Evolutionary conservation across 2,797 vertebrate species (phyloP).

Genomic region (Champsocephalus esox): DNA sequence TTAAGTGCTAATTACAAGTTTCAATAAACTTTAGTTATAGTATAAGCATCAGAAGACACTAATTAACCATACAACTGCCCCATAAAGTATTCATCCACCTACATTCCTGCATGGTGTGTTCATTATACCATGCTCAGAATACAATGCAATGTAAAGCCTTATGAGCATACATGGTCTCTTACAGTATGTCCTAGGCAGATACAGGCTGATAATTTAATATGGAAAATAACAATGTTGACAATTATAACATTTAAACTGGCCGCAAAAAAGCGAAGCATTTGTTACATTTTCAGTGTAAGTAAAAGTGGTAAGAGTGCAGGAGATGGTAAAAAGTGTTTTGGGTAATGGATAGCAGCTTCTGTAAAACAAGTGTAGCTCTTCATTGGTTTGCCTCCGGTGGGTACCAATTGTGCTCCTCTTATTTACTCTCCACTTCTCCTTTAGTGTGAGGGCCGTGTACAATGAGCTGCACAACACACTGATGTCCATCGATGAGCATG

Average conservation of each 20-base stretch:
- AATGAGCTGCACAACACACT: conserved; percentile 87
- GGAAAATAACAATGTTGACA: not conserved
- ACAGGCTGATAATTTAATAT: not conserved
- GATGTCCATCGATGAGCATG: conserved; percentile 86
- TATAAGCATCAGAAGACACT: not conserved
- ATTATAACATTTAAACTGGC: not conserved
- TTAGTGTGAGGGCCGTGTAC: conserved; percentile 85
- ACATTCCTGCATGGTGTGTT: not conserved
- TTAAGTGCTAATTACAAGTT: conserved; percentile 14
- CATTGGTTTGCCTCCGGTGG: not conserved
- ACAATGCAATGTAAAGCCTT: not conserved
- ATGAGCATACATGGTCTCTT: not conserved
- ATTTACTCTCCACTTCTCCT: not conserved
- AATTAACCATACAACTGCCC: not conserved
- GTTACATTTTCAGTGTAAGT: not conserved
- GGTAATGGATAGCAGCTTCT: not conserved
- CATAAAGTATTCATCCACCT: not conserved
- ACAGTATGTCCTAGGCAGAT: not conserved
- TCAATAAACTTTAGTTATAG: not conserved
- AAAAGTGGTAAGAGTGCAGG: not conserved
- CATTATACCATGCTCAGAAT: not conserved
- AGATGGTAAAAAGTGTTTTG: not conserved
- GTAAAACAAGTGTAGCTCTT: not conserved
- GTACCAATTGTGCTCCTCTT: not conserved
- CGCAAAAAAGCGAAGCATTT: not conserved